phyloP scores from a whole-genome alignment of 2,888 invertebrate species.

The Oxytorus armatus region DNA sequence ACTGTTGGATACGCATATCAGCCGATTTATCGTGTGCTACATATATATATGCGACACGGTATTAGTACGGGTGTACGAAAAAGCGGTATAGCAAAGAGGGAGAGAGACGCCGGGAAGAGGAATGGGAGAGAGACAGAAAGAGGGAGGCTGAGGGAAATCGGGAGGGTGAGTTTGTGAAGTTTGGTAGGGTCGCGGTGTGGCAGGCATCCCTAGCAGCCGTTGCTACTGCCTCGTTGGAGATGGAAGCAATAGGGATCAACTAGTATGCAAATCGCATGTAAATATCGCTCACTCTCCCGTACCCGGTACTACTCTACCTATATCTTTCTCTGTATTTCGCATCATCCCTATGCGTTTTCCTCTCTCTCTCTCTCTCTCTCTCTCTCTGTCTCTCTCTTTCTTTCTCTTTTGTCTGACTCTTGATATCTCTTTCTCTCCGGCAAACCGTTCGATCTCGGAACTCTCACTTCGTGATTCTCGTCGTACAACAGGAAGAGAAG shows the following conservation, averaged over 20 bases:
- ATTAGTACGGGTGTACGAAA: constrained; percentile 55
- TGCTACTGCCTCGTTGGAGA: constrained; percentile 82
- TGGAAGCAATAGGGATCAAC: constrained; percentile 85
- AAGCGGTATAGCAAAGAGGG: constrained; percentile 59
- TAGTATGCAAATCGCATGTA: constrained; percentile 85
- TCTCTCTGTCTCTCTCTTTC: constrained; percentile 59
- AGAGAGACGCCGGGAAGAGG: constrained; percentile 22
- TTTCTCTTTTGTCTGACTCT: constrained; percentile 52
- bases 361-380: constrained; percentile 52
- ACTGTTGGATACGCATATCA: constrained; percentile 28
- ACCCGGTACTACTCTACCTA: constrained; percentile 73
- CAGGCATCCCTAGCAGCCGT: constrained; percentile 76
- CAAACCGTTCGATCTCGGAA: constrained; percentile 53
- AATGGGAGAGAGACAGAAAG: constrained; percentile 53
- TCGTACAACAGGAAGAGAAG: constrained; percentile 76
- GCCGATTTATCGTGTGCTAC: constrained; percentile 9
- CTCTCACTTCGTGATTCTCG: constrained; percentile 55
- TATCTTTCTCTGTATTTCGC: constrained; percentile 72
- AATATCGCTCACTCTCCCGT: constrained; percentile 84
- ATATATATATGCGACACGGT: constrained; percentile 28
- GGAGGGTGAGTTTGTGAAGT: constrained; percentile 63
- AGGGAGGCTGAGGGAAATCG: constrained; percentile 63
- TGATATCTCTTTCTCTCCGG: constrained; percentile 45
- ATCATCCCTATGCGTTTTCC: constrained; percentile 62
- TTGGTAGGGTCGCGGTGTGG: constrained; percentile 68